A percentile compares a stretch with the other conserved stretches of the same genome.
Evolutionary conservation across 2,113 vertebrate genomes (phyloP).

Genomic region (Cryptotis parvus): DNA sequence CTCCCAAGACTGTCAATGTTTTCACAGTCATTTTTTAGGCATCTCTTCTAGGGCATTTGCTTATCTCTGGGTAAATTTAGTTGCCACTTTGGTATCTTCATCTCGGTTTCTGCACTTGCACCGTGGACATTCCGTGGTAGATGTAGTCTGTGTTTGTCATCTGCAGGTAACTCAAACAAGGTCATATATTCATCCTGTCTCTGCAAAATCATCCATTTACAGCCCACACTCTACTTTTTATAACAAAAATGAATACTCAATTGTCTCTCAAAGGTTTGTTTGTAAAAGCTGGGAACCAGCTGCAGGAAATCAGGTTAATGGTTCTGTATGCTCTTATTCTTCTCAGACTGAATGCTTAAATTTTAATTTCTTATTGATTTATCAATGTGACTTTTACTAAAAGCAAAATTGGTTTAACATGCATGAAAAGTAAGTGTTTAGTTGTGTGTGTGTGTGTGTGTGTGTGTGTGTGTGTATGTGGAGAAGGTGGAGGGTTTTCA

Average conservation of each 20-base stretch:
- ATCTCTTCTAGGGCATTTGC: background rate
- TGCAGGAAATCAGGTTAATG: background rate
- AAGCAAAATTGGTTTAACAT: slow-evolving; percentile 58
- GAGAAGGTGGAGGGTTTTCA: background rate
- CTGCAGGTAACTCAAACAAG: background rate
- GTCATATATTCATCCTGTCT: background rate
- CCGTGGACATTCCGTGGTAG: background rate
- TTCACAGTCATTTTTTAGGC: background rate
- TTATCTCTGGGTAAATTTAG: background rate
- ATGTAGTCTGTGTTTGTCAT: background rate
- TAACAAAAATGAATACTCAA: background rate
- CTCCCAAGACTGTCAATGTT: background rate
- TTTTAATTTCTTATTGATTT: slow-evolving; percentile 74
- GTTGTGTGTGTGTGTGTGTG: background rate
- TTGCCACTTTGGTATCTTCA: background rate
- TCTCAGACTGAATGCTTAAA: slow-evolving; percentile 56
- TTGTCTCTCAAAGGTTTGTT: background rate
- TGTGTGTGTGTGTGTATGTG: background rate
- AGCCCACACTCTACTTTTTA: background rate
- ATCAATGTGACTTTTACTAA: slow-evolving; percentile 63
- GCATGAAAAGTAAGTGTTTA: slow-evolving; percentile 53
- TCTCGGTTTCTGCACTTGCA: background rate
- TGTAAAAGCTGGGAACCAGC: slow-evolving; percentile 34
- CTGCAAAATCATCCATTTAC: background rate
- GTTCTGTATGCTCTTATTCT: background rate